Evolutionary conservation across 2,888 invertebrate species (phyloP).

Genomic region (Diplazon laetatorius): DNA sequence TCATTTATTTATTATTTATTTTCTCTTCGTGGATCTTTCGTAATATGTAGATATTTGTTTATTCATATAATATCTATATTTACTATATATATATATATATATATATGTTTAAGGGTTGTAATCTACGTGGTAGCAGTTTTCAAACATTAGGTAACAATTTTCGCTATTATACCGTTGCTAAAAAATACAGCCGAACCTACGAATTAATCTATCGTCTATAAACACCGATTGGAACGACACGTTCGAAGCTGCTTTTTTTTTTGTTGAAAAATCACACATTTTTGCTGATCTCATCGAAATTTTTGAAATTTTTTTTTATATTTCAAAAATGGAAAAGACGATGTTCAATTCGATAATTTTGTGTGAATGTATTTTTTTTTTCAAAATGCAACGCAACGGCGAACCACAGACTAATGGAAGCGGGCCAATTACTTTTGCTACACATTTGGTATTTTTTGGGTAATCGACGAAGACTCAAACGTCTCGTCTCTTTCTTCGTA

Average conservation of each 20-base stretch:
- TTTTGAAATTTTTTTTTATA: conserved; percentile 5
- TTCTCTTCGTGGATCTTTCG: conserved; percentile 73
- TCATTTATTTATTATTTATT: too few relatives aligned
- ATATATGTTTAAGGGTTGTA: conserved; percentile 46
- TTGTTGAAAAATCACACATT: conserved; percentile 32
- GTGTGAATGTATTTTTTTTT: conserved; percentile 16
- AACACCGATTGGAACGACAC: conserved; percentile 60
- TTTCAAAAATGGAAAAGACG: neutral
- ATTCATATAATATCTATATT: conserved; percentile 37
- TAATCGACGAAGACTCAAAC: conserved; percentile 10
- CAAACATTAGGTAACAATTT: conserved; percentile 78
- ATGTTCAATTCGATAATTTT: too few relatives aligned
- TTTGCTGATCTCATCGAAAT: conserved; percentile 3
- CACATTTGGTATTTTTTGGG: conserved; percentile 26
- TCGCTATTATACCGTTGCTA: conserved; percentile 73
- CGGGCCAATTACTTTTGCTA: conserved; percentile 53
- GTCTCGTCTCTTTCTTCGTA: neutral
- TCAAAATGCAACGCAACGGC: conserved; percentile 39
- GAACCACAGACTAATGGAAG: conserved; percentile 57
- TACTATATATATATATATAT: conserved; percentile 40
- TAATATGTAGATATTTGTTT: conserved; percentile 71
- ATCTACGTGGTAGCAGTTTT: conserved; percentile 67
- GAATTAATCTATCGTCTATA: conserved; percentile 61
- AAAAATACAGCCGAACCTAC: conserved; percentile 78
- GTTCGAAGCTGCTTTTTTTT: conserved; percentile 44